phyloP scores from a whole-genome alignment of 2,113 vertebrate genomes.

The Cepphus grylle region DNA sequence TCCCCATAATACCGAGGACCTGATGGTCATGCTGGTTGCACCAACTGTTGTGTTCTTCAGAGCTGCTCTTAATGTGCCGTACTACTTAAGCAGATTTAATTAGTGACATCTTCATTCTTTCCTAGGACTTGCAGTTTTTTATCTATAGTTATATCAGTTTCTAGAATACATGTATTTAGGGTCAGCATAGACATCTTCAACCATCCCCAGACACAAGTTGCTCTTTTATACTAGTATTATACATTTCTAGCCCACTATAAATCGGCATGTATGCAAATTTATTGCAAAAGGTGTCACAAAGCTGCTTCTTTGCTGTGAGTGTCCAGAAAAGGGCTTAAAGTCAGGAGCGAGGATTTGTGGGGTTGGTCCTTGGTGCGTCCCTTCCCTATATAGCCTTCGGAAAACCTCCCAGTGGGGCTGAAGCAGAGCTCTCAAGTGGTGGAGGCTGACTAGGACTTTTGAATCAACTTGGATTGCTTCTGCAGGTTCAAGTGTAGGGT shows the following conservation, averaged over 20 bases:
- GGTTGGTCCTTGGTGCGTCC: neutral
- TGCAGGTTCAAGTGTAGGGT: neutral
- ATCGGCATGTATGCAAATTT: neutral
- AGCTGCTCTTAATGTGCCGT: neutral
- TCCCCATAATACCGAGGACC: neutral
- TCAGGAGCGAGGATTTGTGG: neutral
- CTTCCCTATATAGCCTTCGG: neutral
- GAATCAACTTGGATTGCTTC: neutral
- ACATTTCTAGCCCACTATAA: rapidly evolving
- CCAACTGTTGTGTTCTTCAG: neutral
- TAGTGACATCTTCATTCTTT: neutral
- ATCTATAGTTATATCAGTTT: neutral
- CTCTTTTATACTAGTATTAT: neutral
- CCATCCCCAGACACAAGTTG: neutral
- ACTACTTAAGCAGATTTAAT: neutral
- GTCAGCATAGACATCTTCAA: neutral
- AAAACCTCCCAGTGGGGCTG: neutral
- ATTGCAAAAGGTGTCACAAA: neutral
- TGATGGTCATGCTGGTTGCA: neutral
- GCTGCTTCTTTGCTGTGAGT: neutral
- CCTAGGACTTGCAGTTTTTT: neutral
- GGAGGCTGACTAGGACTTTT: neutral
- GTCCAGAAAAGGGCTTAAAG: neutral
- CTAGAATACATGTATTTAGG: neutral
- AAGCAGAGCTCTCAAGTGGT: neutral